Evolutionary conservation across 2,888 invertebrate species (phyloP).

Genomic region (Stramonita haemastoma): DNA sequence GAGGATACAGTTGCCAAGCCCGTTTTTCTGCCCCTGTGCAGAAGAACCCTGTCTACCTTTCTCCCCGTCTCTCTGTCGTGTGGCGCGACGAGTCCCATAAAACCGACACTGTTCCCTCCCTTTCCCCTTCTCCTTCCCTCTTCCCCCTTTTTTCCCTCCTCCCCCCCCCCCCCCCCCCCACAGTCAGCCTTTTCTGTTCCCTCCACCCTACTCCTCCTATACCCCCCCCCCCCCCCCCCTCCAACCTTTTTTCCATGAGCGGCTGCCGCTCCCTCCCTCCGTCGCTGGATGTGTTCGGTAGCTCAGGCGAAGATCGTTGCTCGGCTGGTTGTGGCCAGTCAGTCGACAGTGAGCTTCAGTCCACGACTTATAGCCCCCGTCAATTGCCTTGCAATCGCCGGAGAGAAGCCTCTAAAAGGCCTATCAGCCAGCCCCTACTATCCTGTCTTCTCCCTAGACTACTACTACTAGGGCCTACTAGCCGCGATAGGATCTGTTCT

Average conservation of each 20-base stretch:
- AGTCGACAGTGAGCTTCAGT: neutral
- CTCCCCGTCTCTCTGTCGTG: neutral
- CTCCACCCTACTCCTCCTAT: neutral
- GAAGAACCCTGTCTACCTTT: neutral
- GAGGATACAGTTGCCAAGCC: neutral
- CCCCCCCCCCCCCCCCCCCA: neutral
- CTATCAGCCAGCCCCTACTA: slow-evolving; percentile 1
- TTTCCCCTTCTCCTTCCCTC: neutral
- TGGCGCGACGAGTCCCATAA: slow-evolving; percentile 26
- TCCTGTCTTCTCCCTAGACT: neutral
- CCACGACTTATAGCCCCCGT: neutral
- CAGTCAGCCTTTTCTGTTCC: neutral
- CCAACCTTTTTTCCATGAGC: neutral
- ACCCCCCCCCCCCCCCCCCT: no score
- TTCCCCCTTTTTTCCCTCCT: neutral
- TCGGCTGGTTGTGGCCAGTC: neutral
- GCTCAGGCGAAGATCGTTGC: neutral
- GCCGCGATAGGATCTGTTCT: neutral
- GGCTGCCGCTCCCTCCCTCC: neutral
- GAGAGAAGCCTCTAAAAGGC: neutral
- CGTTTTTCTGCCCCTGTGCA: neutral
- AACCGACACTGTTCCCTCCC: neutral
- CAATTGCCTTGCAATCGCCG: neutral
- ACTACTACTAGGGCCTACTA: neutral
- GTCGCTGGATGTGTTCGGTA: slow-evolving; percentile 9